Evolutionary conservation across 1,140 invertebrate genomes (phyloP).

Genomic region (Phthorimaea operculella): DNA sequence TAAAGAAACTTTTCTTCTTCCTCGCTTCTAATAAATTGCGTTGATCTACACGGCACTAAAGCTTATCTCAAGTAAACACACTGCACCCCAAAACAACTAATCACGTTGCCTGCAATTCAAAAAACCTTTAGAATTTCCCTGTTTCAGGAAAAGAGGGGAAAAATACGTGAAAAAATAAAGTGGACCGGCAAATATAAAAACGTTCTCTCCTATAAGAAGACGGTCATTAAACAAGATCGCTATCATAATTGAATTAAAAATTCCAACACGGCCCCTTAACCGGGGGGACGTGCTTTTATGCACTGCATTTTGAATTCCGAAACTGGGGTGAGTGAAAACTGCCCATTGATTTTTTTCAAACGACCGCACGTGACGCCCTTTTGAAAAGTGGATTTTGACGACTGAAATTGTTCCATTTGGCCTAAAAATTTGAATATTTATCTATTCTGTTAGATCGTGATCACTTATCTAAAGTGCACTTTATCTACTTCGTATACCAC

Average conservation of each 20-base stretch:
- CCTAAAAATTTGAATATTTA: too few relatives aligned
- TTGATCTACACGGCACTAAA: too few relatives aligned
- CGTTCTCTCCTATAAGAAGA: constrained; percentile 31
- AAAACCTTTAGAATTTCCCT: not conserved
- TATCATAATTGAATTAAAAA: constrained; percentile 67
- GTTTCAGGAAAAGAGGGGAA: constrained; percentile 11
- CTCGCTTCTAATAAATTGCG: too few relatives aligned
- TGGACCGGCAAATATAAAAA: constrained; percentile 31
- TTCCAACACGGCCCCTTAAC: constrained; percentile 44
- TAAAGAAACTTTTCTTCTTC: too few relatives aligned
- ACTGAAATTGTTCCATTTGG: too few relatives aligned
- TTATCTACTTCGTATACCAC: too few relatives aligned
- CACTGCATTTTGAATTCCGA: not conserved
- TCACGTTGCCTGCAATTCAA: not conserved
- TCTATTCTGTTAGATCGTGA: too few relatives aligned
- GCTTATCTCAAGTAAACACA: too few relatives aligned
- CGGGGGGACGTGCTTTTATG: not conserved
- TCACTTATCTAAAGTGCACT: too few relatives aligned
- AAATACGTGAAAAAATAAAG: constrained; percentile 13
- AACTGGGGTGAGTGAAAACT: not conserved
- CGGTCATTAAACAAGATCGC: constrained; percentile 62
- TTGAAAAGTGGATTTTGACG: not conserved
- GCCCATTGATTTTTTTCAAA: not conserved
- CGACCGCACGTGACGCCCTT: not conserved
- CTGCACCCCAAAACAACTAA: not conserved